Evolutionary conservation across 2,888 invertebrate species (phyloP).

Genomic region (Orgyia antiqua): DNA sequence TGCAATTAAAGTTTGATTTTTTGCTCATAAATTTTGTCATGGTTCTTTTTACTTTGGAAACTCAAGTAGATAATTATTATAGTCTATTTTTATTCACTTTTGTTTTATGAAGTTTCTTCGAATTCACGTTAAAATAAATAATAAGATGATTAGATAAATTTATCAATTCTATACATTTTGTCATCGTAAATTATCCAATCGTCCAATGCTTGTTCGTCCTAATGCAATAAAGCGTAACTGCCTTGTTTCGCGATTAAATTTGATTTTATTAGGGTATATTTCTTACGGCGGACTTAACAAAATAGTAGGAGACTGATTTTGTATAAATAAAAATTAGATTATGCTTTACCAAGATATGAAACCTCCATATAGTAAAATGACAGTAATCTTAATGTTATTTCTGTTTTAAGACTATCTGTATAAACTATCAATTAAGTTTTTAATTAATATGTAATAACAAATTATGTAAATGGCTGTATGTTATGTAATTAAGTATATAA

Average conservation of each 20-base stretch:
- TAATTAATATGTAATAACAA: slow-evolving; percentile 50
- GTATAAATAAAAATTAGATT: slow-evolving; percentile 63
- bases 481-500: slow-evolving; percentile 54
- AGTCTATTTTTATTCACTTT: no score
- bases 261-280: slow-evolving; percentile 41
- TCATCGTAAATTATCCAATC: slow-evolving; percentile 51
- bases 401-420: slow-evolving; percentile 34
- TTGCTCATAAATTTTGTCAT: no score
- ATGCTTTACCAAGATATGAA: slow-evolving; percentile 62
- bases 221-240: slow-evolving; percentile 44
- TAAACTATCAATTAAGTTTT: slow-evolving; percentile 39
- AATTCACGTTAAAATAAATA: no score
- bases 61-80: no score
- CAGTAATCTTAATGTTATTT: slow-evolving; percentile 37
- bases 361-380: slow-evolving; percentile 44
- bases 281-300: slow-evolving; percentile 54
- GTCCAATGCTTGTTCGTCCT: slow-evolving; percentile 63
- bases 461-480: slow-evolving; percentile 63
- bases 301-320: slow-evolving; percentile 78
- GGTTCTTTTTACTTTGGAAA: no score
- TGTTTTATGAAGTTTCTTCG: no score
- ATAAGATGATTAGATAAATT: no score
- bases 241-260: slow-evolving; percentile 33
- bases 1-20: no score
- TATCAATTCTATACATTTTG: no score